Evolutionary conservation across 2,797 vertebrate species (phyloP).

Genomic region (Lerista edwardsae): DNA sequence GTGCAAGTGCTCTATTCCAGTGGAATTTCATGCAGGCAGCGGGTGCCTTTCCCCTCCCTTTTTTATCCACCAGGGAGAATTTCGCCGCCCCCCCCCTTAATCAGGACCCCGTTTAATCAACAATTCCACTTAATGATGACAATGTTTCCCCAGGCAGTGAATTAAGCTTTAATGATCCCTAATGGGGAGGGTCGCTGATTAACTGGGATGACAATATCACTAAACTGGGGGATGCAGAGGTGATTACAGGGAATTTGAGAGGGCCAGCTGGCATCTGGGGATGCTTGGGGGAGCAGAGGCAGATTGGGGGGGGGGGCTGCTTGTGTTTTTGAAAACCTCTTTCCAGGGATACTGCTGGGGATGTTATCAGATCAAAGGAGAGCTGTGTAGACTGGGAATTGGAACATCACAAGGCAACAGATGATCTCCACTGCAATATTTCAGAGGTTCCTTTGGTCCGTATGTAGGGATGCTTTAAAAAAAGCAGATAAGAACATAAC

Average conservation of each 20-base stretch:
- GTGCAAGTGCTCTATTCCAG: no score
- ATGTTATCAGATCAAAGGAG: not conserved
- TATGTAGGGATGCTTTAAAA: not conserved
- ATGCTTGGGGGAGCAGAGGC: not conserved
- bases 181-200: slow-evolving; percentile 25
- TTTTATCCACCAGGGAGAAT: not conserved
- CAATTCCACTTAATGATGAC: slow-evolving; percentile 39
- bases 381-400: not conserved
- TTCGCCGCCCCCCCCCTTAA: not conserved
- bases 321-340: not conserved
- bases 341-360: not conserved
- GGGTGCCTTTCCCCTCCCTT: not conserved
- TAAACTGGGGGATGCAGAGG: slow-evolving; percentile 1
- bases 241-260: slow-evolving; percentile 8
- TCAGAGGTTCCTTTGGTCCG: not conserved
- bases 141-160: slow-evolving; percentile 34
- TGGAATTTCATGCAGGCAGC: not conserved
- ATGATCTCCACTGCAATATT: no score
- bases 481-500: no score
- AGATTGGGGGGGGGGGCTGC: not conserved
- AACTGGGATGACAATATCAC: slow-evolving; percentile 30
- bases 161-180: slow-evolving; percentile 49
- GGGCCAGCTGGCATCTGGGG: not conserved
- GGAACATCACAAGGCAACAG: not conserved
- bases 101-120: slow-evolving; percentile 8